These are phyloP conservation scores for Macaria notata DNA, from an alignment of 2,888 invertebrate species.

Conservation along the genomic window DNA sequence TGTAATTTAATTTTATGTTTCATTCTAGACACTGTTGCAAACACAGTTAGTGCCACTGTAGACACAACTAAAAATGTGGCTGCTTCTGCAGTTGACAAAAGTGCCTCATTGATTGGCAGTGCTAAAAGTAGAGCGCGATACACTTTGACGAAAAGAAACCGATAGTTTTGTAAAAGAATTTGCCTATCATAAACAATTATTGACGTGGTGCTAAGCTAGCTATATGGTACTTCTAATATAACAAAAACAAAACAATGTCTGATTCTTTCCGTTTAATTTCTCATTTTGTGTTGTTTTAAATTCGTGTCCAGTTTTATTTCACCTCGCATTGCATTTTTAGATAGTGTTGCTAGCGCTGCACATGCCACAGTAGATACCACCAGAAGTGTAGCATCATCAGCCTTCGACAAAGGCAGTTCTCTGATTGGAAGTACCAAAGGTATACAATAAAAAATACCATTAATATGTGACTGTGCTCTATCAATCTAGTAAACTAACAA, in stretches of 20 bases:
- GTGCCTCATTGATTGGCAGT: constrained; percentile 32
- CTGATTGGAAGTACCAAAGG: constrained; percentile 32
- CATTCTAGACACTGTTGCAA: constrained; percentile 31
- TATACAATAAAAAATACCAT: neutral
- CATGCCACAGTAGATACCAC: constrained; percentile 20
- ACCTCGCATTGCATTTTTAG: constrained; percentile 8
- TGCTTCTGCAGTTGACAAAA: constrained; percentile 39
- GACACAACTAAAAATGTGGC: constrained; percentile 42
- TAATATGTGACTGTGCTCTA: neutral
- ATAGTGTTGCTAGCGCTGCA: constrained; percentile 17
- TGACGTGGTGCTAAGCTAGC: no score
- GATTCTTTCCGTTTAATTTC: no score
- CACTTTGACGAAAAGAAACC: no score
- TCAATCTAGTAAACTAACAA: neutral
- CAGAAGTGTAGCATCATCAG: constrained; percentile 37
- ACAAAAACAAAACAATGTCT: no score
- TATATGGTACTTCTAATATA: no score
- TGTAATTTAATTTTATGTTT: neutral
- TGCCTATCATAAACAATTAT: no score
- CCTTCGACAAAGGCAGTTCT: constrained; percentile 34
- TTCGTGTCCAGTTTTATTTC: neutral
- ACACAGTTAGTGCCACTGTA: constrained; percentile 32
- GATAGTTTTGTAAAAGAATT: no score
- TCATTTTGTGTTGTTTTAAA: no score
- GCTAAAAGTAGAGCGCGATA: constrained; percentile 28